phyloP scores from a whole-genome alignment of 2,888 invertebrate genomes.

The Drosophila fulvimacula region DNA sequence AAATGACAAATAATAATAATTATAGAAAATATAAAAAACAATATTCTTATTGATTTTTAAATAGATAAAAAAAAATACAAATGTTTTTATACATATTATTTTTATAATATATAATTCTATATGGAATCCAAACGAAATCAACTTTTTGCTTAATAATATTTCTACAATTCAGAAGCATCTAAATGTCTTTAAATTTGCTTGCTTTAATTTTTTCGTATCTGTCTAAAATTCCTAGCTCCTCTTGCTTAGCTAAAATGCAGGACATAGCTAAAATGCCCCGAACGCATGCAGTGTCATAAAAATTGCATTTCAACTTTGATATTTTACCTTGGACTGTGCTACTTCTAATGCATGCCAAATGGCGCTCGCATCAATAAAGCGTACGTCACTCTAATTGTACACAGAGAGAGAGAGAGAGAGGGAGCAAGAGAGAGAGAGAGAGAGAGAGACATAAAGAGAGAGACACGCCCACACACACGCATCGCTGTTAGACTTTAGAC shows the following conservation, averaged over 20 bases:
- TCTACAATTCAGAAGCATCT: background rate
- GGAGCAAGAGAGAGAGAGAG: too few relatives aligned
- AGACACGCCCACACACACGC: slow-evolving; percentile 1
- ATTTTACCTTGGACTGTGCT: slow-evolving; percentile 71
- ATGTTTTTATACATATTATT: background rate
- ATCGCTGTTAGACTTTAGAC: slow-evolving; percentile 51
- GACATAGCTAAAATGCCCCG: slow-evolving; percentile 28
- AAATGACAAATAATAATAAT: too few relatives aligned
- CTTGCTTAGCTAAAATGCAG: background rate
- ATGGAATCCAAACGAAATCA: background rate
- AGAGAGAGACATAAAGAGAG: slow-evolving; percentile 2
- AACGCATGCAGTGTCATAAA: slow-evolving; percentile 45
- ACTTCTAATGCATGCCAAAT: slow-evolving; percentile 76
- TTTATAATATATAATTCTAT: background rate
- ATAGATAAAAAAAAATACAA: background rate
- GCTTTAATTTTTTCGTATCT: too few relatives aligned
- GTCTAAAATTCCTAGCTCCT: background rate
- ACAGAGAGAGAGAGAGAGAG: slow-evolving; percentile 10
- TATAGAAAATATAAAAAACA: background rate
- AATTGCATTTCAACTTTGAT: slow-evolving; percentile 76
- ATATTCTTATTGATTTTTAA: background rate
- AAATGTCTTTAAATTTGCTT: background rate
- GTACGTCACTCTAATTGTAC: slow-evolving; percentile 77
- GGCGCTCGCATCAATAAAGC: slow-evolving; percentile 77
- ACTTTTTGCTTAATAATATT: background rate